Percentiles rank a stretch among this genome's conserved stretches.
Evolutionary conservation across 2,113 vertebrate species (phyloP).

Genomic region (Pavo muticus): DNA sequence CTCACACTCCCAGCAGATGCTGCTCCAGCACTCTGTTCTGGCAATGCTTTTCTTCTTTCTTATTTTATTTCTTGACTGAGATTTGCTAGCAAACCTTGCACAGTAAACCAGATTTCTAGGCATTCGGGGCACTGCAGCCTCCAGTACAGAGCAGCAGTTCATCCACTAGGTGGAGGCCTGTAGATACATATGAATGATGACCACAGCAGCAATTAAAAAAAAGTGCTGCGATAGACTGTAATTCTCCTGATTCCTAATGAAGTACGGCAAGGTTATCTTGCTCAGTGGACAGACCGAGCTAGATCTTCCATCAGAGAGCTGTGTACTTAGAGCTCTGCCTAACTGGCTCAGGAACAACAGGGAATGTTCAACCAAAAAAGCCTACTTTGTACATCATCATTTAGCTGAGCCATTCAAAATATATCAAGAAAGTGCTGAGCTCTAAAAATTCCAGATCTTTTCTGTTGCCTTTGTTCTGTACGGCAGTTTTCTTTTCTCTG

Average conservation of each 20-base stretch:
- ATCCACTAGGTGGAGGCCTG: slow-evolving; percentile 66
- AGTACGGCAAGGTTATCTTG: neutral
- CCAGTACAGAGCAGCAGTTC: neutral
- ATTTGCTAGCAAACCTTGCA: neutral
- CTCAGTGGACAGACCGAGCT: neutral
- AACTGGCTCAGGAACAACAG: neutral
- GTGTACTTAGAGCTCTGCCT: neutral
- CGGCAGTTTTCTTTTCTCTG: neutral
- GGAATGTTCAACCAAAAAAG: neutral
- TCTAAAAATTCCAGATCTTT: neutral
- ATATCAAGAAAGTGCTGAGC: neutral
- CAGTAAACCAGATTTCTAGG: neutral
- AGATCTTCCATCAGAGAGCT: neutral
- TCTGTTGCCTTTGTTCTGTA: neutral
- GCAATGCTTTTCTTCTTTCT: neutral
- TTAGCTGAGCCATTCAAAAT: neutral
- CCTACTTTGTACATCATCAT: neutral
- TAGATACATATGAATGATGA: neutral
- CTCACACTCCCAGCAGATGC: neutral
- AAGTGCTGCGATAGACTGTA: neutral
- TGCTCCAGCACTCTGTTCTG: neutral
- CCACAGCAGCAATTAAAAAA: neutral
- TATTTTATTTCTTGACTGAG: neutral
- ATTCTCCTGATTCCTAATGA: neutral
- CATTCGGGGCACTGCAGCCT: fast-evolving